Percentiles rank a stretch among this genome's conserved stretches.
phyloP scores from a whole-genome alignment of 1,140 invertebrate species.

The Drosophila nasuta region DNA sequence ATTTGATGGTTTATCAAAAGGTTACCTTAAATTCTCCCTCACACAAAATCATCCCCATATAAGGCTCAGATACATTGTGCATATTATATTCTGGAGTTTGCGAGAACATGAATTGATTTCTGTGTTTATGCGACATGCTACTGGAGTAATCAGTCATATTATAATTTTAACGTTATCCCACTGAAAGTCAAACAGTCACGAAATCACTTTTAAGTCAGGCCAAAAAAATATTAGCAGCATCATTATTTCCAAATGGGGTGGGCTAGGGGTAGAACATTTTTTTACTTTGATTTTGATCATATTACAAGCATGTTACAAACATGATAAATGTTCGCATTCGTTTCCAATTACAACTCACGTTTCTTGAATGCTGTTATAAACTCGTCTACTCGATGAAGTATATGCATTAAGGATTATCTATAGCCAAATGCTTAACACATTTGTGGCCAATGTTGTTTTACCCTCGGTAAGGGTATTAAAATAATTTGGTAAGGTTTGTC shows the following conservation, averaged over 20 bases:
- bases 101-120: conserved; percentile 53
- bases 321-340: background rate
- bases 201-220: conserved; percentile 59
- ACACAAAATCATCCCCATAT: conserved; percentile 27
- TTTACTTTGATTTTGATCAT: background rate
- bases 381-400: background rate
- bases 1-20: background rate
- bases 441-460: background rate
- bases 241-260: conserved; percentile 35
- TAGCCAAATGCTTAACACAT: background rate
- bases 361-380: background rate
- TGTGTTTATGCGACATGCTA: conserved; percentile 31
- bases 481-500: conserved; percentile 30
- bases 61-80: conserved; percentile 29
- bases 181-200: conserved; percentile 74
- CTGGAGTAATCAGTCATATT: conserved; percentile 80
- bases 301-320: background rate
- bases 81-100: conserved; percentile 44
- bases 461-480: background rate
- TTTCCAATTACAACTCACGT: conserved; percentile 1
- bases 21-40: background rate
- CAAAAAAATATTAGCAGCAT: conserved; percentile 60
- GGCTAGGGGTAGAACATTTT: too few species aligned
- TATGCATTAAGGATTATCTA: background rate
- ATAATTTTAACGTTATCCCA: conserved; percentile 79